Percentiles rank a stretch among this genome's conserved stretches.
Conservation (phyloP, 2,888 invertebrate species). For the Sympetrum striolatum region DNA sequence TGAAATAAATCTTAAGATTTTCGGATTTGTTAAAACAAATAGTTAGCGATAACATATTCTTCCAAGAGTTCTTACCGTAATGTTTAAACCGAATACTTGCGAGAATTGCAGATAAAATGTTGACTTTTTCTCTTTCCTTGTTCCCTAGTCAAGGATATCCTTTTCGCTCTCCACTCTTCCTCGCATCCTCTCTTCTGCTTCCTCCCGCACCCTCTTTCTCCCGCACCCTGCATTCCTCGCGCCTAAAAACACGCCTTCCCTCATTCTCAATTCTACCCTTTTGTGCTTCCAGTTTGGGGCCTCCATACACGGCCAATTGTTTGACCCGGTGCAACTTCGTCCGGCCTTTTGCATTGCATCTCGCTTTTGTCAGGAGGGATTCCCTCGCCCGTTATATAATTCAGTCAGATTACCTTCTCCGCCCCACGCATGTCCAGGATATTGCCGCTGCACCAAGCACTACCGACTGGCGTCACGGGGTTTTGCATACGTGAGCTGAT, state of each 20-base stretch:
- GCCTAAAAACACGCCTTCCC: neutral
- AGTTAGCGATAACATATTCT: no score
- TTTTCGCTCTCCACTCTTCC: neutral
- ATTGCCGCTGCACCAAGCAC: neutral
- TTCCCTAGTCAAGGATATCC: neutral
- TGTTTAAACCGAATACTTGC: no score
- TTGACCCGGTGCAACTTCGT: neutral
- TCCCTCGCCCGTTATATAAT: neutral
- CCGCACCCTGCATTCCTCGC: neutral
- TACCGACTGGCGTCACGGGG: neutral
- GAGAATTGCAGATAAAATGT: no score
- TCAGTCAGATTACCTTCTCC: neutral
- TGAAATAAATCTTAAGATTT: no score
- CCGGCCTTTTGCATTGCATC: neutral
- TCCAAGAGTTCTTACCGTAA: no score
- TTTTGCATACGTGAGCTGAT: constrained; percentile 39
- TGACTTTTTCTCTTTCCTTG: neutral
- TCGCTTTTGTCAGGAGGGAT: neutral
- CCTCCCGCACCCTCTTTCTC: neutral
- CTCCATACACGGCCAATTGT: constrained; percentile 6
- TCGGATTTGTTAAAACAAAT: no score
- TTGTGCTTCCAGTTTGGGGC: neutral
- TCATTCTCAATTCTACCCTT: neutral
- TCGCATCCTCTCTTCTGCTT: neutral
- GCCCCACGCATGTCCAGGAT: neutral